Evolutionary conservation across 2,797 vertebrate genomes (phyloP), one percentile per base, ranked within the genome.

Genomic region (Mormyrops attenuatus): DNA sequence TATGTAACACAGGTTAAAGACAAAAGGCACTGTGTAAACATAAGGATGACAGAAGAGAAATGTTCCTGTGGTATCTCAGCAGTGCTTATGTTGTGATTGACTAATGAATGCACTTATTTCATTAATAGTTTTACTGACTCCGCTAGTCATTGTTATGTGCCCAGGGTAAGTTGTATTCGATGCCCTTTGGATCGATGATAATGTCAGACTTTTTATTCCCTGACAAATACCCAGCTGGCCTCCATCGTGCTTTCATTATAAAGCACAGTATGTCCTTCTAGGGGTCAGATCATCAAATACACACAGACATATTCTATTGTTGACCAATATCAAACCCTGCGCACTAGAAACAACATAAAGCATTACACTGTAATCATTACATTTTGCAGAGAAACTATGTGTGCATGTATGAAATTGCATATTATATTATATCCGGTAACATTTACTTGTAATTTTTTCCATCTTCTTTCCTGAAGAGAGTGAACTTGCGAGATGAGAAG

Each of bases 401-500:
- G 69, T 30, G 26, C 26, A 11, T 66, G 60, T 80, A 17, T 5
- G 7, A 47, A 84, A 84, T 22, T n/a, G 20, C 17, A 9, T 84
- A n/a, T 84, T 84, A n/a, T 49, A 26, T 84, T 47, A 85, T 44
- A 85, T 9, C 20, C 1, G 52, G 55, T n/a, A 52, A 85, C 44
- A 85, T n/a, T 85, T 20, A 53, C 15, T 9, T 60, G 5, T 89
- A 8, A 63, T 52, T 57, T 52, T 91, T 26, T 49, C 26, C 13
- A 63, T 55, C 88, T 89, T 89, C 88, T 87, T 89, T 88, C 93
- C 91, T 38, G 26, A 94, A 96, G 96, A 95, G 93, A 93, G 94
- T 96, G 93, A 94, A 89, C 88, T 90, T 93, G 86, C 93, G 89
- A 85, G 92, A 93, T 69, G 84, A 92, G 53, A 92, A 89, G 77